Conservation (phyloP, 2,113 vertebrate genomes). For the Carassius auratus region DNA sequence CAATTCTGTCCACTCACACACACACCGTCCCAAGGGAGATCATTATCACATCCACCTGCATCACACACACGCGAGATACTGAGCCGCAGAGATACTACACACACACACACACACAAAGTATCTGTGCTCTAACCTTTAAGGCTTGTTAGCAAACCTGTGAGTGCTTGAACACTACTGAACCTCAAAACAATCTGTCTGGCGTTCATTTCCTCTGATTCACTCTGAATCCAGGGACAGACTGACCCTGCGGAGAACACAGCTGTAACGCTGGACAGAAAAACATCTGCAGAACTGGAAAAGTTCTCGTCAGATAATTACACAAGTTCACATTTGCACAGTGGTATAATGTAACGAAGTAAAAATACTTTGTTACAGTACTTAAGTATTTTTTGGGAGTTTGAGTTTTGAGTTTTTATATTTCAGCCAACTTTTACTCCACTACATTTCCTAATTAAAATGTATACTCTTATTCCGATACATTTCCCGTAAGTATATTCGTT, state of each 20-base stretch:
- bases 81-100: neutral
- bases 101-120: conserved; percentile 7
- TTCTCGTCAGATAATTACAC: neutral
- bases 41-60: conserved; percentile 51
- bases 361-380: too few relatives aligned
- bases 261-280: neutral
- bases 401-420: too few relatives aligned
- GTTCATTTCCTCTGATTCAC: neutral
- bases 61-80: neutral
- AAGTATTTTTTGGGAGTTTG: too few relatives aligned
- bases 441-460: too few relatives aligned
- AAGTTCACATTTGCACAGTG: neutral
- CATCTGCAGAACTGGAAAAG: neutral
- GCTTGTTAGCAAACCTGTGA: conserved; percentile 22
- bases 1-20: conserved; percentile 3
- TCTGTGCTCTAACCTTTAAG: conserved; percentile 15
- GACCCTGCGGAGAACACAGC: neutral
- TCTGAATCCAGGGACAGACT: neutral
- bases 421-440: too few relatives aligned
- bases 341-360: too few relatives aligned
- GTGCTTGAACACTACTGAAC: neutral
- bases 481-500: too few relatives aligned
- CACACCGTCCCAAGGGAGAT: conserved; percentile 40
- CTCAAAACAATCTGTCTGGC: conserved; percentile 1
- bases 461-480: too few relatives aligned